These are phyloP conservation scores for Apodemus sylvaticus DNA, from an alignment of 2,113 vertebrate species.

Conservation along the genomic window DNA sequence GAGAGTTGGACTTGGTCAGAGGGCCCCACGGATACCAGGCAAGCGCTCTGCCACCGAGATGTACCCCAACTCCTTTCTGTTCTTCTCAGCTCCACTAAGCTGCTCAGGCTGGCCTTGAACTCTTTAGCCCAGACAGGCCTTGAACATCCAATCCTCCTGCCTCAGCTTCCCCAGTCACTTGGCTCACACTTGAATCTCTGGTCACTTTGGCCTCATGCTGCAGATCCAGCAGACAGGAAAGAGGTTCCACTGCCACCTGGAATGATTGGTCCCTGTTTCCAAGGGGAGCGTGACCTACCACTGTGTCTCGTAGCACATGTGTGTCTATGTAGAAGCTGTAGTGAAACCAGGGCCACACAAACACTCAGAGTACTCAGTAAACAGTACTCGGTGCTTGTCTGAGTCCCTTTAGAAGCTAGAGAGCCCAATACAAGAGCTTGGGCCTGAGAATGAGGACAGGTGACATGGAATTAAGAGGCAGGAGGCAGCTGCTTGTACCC, in stretches of 20 bases:
- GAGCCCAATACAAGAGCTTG: not conserved
- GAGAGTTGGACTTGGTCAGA: not conserved
- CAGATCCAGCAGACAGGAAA: not conserved
- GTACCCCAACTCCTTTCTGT: not conserved
- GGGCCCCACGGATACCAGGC: not conserved
- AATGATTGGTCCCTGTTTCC: not conserved
- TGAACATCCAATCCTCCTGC: not conserved
- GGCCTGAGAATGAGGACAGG: not conserved
- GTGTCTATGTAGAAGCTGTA: not conserved
- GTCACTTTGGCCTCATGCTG: no score
- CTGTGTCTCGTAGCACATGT: not conserved
- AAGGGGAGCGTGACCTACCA: not conserved
- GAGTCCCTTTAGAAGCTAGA: not conserved
- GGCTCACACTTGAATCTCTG: not conserved
- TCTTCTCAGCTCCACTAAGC: not conserved
- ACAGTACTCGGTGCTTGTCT: not conserved
- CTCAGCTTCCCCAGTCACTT: not conserved
- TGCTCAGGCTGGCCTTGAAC: not conserved
- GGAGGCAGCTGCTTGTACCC: fast-evolving
- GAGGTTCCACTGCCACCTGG: not conserved
- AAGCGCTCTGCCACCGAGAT: not conserved
- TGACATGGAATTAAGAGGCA: not conserved
- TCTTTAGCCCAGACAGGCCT: not conserved
- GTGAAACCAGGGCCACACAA: not conserved
- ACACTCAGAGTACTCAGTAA: not conserved